A percentile compares a stretch with the other conserved stretches of the same genome.
These are phyloP conservation scores for Drosophila longiperda DNA, from an alignment of 2,888 invertebrate species.

Conservation along the genomic window DNA sequence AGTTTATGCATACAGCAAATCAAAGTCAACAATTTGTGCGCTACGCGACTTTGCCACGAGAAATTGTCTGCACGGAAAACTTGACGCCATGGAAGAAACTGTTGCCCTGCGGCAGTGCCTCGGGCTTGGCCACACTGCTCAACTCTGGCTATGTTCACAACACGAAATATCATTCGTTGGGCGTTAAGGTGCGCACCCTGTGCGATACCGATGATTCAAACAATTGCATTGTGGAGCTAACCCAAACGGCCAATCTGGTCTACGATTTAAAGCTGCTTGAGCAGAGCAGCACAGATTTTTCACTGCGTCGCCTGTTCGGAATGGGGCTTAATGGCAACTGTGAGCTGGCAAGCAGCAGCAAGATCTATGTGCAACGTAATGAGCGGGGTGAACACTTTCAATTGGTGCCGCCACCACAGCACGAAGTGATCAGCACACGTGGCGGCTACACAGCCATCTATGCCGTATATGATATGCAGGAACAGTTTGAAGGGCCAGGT, in stretches of 20 bases:
- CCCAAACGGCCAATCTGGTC: slow-evolving; percentile 94
- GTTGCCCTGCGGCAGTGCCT: slow-evolving; percentile 96
- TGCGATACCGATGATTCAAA: slow-evolving; percentile 86
- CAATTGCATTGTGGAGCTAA: slow-evolving; percentile 90
- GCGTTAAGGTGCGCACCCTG: slow-evolving; percentile 92
- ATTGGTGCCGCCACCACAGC: slow-evolving; percentile 88
- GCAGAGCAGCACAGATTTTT: slow-evolving; percentile 90
- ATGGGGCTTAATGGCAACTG: slow-evolving; percentile 93
- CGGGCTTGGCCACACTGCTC: slow-evolving; percentile 94
- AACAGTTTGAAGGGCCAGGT: slow-evolving; percentile 78
- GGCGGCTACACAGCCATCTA: slow-evolving; percentile 89
- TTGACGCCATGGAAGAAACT: slow-evolving; percentile 99
- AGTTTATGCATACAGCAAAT: slow-evolving; percentile 80
- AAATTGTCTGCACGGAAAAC: slow-evolving; percentile 99
- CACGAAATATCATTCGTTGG: slow-evolving; percentile 96
- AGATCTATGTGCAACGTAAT: slow-evolving; percentile 92
- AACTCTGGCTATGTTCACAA: slow-evolving; percentile 96
- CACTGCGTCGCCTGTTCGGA: slow-evolving; percentile 93
- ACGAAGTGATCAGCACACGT: slow-evolving; percentile 87
- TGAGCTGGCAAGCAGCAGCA: slow-evolving; percentile 91
- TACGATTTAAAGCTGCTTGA: slow-evolving; percentile 89
- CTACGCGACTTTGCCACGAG: slow-evolving; percentile 96
- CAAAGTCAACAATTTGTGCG: slow-evolving; percentile 87
- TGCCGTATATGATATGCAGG: slow-evolving; percentile 90
- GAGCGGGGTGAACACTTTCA: slow-evolving; percentile 87